Evolutionary conservation across 2,113 vertebrate species (phyloP).

Genomic region (Mungos mungo): DNA sequence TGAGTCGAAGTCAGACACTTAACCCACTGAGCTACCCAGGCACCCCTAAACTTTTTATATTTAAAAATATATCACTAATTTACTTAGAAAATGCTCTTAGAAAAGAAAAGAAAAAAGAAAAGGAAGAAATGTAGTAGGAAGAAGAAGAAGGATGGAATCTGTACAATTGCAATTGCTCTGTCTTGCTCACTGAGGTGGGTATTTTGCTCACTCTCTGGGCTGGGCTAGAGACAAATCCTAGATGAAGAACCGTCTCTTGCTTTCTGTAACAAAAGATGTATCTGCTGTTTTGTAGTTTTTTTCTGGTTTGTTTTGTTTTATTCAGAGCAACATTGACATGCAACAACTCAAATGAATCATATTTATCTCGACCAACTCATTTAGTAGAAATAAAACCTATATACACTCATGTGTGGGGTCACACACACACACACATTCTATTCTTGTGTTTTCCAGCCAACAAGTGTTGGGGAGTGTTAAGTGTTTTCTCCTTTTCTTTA

Average conservation of each 20-base stretch:
- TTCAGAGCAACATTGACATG: background rate
- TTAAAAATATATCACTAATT: background rate
- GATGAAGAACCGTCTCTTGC: background rate
- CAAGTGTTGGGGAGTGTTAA: background rate
- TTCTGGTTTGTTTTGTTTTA: background rate
- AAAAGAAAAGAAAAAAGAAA: background rate
- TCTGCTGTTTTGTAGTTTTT: background rate
- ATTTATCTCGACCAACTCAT: background rate
- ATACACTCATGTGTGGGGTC: background rate
- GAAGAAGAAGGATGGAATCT: background rate
- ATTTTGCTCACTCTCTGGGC: background rate
- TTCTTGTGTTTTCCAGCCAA: background rate
- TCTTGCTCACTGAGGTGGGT: background rate
- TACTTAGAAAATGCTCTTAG: background rate
- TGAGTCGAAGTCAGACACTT: no score
- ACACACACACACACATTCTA: background rate
- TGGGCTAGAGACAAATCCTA: background rate
- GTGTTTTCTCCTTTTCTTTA: background rate
- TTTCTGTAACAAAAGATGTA: background rate
- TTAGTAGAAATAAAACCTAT: constrained; percentile 20
- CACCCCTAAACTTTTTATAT: background rate
- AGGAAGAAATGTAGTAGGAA: background rate
- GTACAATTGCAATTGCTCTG: fast-evolving
- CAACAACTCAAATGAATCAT: background rate
- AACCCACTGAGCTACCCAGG: no score